Base-by-base conservation (phyloP, 37 sponge, comb jelly and placozoan genomes). In the Amphimedon queenslandica region DNA sequence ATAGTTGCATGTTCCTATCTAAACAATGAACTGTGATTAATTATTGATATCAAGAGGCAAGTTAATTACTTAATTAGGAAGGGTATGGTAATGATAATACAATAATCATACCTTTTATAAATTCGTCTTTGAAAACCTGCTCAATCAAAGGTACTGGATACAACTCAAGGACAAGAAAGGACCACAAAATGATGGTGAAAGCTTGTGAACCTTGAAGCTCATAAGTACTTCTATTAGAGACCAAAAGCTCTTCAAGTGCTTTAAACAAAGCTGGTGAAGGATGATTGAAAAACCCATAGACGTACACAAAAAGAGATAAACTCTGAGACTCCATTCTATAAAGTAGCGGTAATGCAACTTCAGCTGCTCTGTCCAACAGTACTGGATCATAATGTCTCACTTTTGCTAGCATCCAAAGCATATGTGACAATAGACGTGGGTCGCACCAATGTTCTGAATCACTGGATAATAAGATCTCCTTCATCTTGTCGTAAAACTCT, bases 241-340 rank as follows among this genome's bases (percentile, higher is more conserved):
- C 28, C 30, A 40, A 64, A 37, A 33, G 31, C 1, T 37, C 73
- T 4, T 51, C 63, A n/a, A 72, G 37, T 18, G 38, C 66, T 8
- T n/a, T 40, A 61, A 80, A 6, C 57, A 80, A 29, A 38, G 63
- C 39, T 4, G 4, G n/a, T 20, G 24, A 28, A 11, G 65, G 55
- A 38, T 80, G 81, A 39, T 72, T 72, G 0, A 80, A 66, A 31
- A 35, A 36, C 13, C 72, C 81, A 72, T 37, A 80, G 10, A 66
- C 71, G 21, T 71, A 71, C 25, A 35, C 73, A 34, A 80, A n/a
- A 40, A 58, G 56, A n/a, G 70, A 60, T 30, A 80, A 55, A 42
- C 64, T 65, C 4, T 80, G 81, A 20, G 74, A 37, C 4, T 75
- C 47, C 73, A 80, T 66, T n/a, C 39, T 23, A 30, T 33, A 1